These are phyloP conservation scores for Pogonomyrmex californicus DNA, from an alignment of 1,140 invertebrate genomes.

Conservation along the genomic window DNA sequence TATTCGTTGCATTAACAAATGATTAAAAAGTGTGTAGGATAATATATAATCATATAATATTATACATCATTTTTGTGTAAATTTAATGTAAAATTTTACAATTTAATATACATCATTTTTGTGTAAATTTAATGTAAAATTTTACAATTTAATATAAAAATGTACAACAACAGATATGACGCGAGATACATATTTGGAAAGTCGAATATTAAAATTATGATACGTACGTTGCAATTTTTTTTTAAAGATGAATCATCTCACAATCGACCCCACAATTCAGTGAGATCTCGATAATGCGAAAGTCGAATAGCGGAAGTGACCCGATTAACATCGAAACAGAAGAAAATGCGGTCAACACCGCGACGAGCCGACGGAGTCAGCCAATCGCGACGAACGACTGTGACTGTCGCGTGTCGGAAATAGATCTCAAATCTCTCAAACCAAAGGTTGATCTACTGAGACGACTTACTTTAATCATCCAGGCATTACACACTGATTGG, in stretches of 20 bases:
- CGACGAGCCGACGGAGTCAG: constrained; percentile 77
- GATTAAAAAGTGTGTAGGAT: no score
- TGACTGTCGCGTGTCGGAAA: constrained; percentile 82
- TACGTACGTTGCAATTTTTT: not conserved
- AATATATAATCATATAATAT: not conserved
- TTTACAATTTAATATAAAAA: not conserved
- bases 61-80: constrained; percentile 20
- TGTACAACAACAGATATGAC: not conserved
- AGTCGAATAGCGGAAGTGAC: constrained; percentile 83
- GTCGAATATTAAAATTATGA: not conserved
- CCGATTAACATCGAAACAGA: constrained; percentile 84
- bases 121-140: not conserved
- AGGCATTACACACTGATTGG: constrained; percentile 38
- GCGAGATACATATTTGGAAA: not conserved
- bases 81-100: not conserved
- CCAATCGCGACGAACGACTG: constrained; percentile 81
- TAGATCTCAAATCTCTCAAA: constrained; percentile 81
- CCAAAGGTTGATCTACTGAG: constrained; percentile 78
- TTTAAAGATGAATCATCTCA: constrained; percentile 5
- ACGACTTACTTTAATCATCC: constrained; percentile 70
- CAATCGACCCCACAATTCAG: not conserved
- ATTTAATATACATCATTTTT: constrained; percentile 21
- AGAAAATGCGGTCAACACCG: constrained; percentile 85
- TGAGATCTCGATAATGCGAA: constrained; percentile 30
- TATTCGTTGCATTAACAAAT: not conserved